These are phyloP conservation scores for Conistra vaccinii DNA, from an alignment of 2,888 invertebrate genomes.

Conservation along the genomic window DNA sequence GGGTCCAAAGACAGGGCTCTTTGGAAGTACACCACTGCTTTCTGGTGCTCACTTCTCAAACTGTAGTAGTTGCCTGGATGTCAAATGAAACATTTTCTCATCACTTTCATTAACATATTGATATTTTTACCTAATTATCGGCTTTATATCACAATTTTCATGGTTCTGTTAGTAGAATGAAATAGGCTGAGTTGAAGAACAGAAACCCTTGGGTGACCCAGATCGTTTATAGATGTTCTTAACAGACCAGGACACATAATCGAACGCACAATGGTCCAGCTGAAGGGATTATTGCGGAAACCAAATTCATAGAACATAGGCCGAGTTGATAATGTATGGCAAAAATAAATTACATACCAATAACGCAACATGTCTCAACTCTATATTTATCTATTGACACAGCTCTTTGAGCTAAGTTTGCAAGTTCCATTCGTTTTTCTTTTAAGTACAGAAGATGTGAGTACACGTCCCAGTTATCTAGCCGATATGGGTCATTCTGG, in stretches of 20 bases:
- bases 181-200: background rate
- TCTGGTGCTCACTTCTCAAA: slow-evolving; percentile 98
- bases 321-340: background rate
- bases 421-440: slow-evolving; percentile 97
- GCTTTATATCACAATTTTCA: too few relatives aligned
- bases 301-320: background rate
- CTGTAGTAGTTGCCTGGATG: slow-evolving; percentile 98
- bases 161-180: background rate
- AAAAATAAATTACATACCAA: slow-evolving; percentile 92
- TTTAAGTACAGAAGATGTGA: slow-evolving; percentile 99
- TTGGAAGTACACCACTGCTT: slow-evolving; percentile 99
- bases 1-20: slow-evolving; percentile 98
- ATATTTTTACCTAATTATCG: background rate
- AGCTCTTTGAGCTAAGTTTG: slow-evolving; percentile 97
- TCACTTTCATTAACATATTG: too few relatives aligned
- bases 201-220: too few relatives aligned
- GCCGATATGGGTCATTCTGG: slow-evolving; percentile 96
- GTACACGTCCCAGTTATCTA: slow-evolving; percentile 99
- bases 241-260: too few relatives aligned
- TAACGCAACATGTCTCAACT: slow-evolving; percentile 99
- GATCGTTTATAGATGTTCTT: too few relatives aligned
- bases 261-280: too few relatives aligned
- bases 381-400: slow-evolving; percentile 98
- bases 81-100: slow-evolving; percentile 5
- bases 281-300: too few relatives aligned